Percentiles rank a stretch among this genome's conserved stretches.
Evolutionary conservation across 2,113 vertebrate species (phyloP).

Genomic region (Chauna torquata): DNA sequence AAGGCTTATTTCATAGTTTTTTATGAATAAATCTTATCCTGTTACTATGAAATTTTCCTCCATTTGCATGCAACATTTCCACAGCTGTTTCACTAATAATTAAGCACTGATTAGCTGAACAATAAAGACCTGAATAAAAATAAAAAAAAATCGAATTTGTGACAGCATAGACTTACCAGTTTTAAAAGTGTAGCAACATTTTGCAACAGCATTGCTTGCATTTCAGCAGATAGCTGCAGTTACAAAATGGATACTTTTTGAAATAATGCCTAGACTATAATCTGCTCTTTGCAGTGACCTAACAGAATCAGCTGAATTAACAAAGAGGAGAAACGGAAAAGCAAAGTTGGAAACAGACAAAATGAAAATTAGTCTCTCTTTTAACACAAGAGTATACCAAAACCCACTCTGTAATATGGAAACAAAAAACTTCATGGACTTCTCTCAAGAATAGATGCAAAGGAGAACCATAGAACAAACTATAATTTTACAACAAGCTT

Average conservation of each 20-base stretch:
- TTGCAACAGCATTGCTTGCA: background rate
- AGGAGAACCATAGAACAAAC: background rate
- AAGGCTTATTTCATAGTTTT: background rate
- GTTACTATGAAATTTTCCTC: background rate
- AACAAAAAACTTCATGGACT: background rate
- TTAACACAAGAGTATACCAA: background rate
- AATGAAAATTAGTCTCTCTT: background rate
- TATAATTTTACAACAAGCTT: background rate
- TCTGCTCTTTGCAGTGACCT: background rate
- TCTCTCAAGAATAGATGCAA: background rate
- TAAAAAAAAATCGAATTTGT: fast-evolving
- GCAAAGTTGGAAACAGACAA: background rate
- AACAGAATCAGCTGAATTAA: background rate
- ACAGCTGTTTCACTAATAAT: background rate
- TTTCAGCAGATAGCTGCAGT: background rate
- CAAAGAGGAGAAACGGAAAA: background rate
- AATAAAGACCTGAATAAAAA: background rate
- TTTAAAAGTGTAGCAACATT: background rate
- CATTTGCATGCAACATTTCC: background rate
- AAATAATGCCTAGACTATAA: background rate
- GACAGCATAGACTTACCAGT: background rate
- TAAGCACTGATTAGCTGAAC: background rate
- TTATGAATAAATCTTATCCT: background rate
- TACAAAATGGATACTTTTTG: background rate
- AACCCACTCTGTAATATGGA: background rate